Conservation (phyloP, 30 jellyfish, hydroid and myxozoan genomes). For the Phacellophora camtschatica region DNA sequence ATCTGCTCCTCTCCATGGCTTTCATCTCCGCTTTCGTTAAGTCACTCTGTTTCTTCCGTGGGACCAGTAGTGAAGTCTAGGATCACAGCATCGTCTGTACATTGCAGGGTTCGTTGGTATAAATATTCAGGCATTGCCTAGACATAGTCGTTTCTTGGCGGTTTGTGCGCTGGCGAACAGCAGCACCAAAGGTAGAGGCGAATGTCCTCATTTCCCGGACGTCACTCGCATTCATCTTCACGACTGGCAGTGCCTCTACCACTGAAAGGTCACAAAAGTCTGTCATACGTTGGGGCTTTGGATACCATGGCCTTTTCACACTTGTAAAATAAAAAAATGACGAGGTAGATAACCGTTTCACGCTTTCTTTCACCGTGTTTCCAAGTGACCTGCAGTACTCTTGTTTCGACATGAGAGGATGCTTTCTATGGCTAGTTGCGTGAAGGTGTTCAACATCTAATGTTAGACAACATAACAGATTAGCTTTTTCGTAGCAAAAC, state of each 20-base stretch:
- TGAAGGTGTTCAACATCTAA: constrained; percentile 23
- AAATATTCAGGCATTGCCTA: constrained; percentile 14
- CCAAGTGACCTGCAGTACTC: constrained; percentile 23
- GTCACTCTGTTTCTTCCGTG: not conserved
- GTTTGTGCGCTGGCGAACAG: constrained; percentile 47
- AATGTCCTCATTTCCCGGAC: constrained; percentile 32
- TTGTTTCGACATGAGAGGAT: constrained; percentile 19
- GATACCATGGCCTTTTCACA: constrained; percentile 37
- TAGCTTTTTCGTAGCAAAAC: not conserved
- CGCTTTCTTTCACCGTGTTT: constrained; percentile 27
- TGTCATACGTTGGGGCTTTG: constrained; percentile 48
- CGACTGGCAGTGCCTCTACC: constrained; percentile 40
- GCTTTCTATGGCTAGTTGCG: constrained; percentile 27
- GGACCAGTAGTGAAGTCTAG: not conserved
- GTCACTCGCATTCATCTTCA: constrained; percentile 24
- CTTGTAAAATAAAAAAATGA: constrained; percentile 9
- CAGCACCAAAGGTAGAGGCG: constrained; percentile 47
- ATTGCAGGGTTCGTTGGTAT: constrained; percentile 10
- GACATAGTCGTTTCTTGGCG: constrained; percentile 35
- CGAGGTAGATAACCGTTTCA: constrained; percentile 35
- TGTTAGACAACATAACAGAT: constrained; percentile 10
- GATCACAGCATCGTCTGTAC: constrained; percentile 22
- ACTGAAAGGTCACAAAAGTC: constrained; percentile 27
- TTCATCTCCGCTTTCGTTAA: constrained; percentile 23
- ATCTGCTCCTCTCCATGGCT: constrained; percentile 11